Conservation (phyloP, 2,797 vertebrate genomes). For the Pseudochaenichthys georgianus region DNA sequence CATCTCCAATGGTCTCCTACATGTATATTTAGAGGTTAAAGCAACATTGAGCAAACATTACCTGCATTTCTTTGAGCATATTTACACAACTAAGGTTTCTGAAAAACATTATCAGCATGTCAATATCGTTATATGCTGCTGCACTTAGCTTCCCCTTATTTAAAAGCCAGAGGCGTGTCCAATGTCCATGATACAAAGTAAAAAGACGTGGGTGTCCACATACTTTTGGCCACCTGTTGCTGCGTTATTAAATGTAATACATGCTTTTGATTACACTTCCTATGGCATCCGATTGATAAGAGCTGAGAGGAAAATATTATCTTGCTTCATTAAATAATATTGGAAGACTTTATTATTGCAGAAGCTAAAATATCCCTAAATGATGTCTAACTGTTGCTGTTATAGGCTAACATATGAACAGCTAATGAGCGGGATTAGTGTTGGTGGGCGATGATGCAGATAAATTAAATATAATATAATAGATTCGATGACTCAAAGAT, state of each 20-base stretch:
- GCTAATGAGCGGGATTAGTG: slow-evolving; percentile 16
- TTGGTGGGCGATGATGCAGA: slow-evolving; percentile 6
- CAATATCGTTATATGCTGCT: no score
- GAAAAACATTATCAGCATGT: not conserved
- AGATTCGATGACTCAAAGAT: not conserved
- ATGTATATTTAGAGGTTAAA: not conserved
- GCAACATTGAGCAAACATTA: not conserved
- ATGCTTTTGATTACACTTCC: not conserved
- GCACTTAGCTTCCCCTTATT: no score
- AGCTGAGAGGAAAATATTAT: not conserved
- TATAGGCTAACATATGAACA: slow-evolving; percentile 6
- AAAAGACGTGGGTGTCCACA: no score
- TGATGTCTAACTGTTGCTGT: not conserved
- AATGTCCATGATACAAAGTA: no score
- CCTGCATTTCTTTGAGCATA: not conserved
- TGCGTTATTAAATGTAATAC: not conserved
- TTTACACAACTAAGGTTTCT: slow-evolving; percentile 2
- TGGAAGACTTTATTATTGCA: not conserved
- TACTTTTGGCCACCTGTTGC: not conserved
- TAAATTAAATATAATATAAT: slow-evolving; percentile 31
- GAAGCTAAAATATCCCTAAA: slow-evolving; percentile 6
- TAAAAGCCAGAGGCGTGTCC: no score
- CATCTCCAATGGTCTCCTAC: no score
- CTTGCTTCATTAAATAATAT: slow-evolving; percentile 7
- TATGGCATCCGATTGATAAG: not conserved